phyloP scores from a whole-genome alignment of 2,888 invertebrate species.

The Drosophila lutescens region DNA sequence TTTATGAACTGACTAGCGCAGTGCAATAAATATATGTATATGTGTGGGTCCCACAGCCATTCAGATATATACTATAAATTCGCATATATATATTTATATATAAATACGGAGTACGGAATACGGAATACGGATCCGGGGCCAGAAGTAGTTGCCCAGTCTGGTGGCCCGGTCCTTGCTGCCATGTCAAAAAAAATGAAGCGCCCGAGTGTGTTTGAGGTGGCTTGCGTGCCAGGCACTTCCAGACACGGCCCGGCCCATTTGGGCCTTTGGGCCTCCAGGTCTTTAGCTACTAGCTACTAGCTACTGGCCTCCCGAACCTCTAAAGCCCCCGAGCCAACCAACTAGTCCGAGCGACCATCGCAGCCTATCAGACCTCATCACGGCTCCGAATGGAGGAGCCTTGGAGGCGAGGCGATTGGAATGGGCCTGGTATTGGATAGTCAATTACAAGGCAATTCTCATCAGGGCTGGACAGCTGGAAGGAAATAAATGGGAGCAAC shows the following conservation, averaged over 20 bases:
- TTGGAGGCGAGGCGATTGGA: constrained; percentile 30
- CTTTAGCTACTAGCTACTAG: constrained; percentile 12
- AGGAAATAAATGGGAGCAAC: too few relatives aligned
- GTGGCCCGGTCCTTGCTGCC: constrained; percentile 54
- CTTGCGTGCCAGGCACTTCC: constrained; percentile 79
- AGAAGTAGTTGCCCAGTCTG: constrained; percentile 78
- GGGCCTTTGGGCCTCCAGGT: constrained; percentile 24
- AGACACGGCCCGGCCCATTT: constrained; percentile 57
- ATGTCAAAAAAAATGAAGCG: constrained; percentile 65
- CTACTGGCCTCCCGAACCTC: constrained; percentile 5
- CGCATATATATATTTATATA: constrained; percentile 9
- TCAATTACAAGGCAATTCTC: constrained; percentile 48
- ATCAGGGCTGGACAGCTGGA: constrained; percentile 32
- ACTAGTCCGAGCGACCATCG: constrained; percentile 60
- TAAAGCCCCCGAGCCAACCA: constrained; percentile 44
- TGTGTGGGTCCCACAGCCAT: constrained; percentile 6
- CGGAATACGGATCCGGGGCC: constrained; percentile 51
- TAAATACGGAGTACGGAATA: constrained; percentile 31
- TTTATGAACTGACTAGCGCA: constrained; percentile 66
- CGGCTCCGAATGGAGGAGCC: constrained; percentile 19
- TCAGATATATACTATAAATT: constrained; percentile 23
- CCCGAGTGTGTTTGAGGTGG: constrained; percentile 31
- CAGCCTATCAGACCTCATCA: constrained; percentile 64
- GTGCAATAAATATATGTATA: constrained; percentile 31
- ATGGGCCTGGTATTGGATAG: constrained; percentile 16